Evolutionary conservation across 2,797 vertebrate genomes (phyloP).

Genomic region (Syngnathus rostellatus): DNA sequence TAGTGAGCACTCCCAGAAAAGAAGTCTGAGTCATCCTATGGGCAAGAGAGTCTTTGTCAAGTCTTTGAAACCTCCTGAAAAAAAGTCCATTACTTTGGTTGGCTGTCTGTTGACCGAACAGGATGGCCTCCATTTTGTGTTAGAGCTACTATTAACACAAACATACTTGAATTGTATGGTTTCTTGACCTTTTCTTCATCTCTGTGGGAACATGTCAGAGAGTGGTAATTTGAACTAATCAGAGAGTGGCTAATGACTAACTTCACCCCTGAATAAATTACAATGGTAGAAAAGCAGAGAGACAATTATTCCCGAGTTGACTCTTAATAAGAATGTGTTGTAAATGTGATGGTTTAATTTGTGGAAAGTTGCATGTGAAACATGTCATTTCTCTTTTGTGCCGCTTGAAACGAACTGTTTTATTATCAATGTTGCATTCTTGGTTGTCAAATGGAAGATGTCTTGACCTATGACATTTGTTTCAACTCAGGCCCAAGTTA

Average conservation of each 20-base stretch:
- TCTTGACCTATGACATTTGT: neutral
- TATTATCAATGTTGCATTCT: neutral
- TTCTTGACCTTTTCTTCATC: neutral
- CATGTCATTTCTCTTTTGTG: neutral
- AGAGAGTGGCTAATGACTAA: neutral
- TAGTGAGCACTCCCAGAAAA: constrained; percentile 12
- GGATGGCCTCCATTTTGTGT: neutral
- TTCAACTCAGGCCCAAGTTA: constrained; percentile 79
- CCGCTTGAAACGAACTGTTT: neutral
- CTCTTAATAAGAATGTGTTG: neutral
- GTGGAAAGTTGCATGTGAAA: neutral
- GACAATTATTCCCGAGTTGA: neutral
- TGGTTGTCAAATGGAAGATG: neutral
- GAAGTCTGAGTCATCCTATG: neutral
- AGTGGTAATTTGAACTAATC: neutral
- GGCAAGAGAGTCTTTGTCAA: neutral
- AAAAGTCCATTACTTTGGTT: neutral
- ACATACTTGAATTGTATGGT: neutral
- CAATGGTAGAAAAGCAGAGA: neutral
- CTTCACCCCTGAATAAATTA: neutral
- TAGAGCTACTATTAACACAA: neutral
- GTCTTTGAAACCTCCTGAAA: neutral
- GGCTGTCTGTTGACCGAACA: no score
- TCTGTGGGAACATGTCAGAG: neutral
- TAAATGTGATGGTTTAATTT: neutral